Conservation (phyloP, 2,888 invertebrate species). For the Scaptomyza reducta region DNA sequence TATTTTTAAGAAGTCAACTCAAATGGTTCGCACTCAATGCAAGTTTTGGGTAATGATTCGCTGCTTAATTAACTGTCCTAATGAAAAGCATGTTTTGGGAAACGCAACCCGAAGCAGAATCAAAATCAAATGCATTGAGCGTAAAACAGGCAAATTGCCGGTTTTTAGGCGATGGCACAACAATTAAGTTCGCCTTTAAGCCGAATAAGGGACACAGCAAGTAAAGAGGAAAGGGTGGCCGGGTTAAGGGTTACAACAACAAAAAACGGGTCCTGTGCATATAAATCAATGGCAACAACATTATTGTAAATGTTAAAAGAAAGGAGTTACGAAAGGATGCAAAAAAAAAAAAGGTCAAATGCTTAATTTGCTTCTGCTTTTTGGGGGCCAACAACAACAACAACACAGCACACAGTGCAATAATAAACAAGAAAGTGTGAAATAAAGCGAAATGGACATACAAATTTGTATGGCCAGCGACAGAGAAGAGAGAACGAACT, state of each 20-base stretch:
- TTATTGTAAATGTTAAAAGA: conserved; percentile 60
- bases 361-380: conserved; percentile 62
- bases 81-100: conserved; percentile 62
- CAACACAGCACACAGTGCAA: conserved; percentile 57
- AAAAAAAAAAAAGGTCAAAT: conserved; percentile 67
- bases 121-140: conserved; percentile 23
- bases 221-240: conserved; percentile 11
- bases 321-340: background rate
- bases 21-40: conserved; percentile 56
- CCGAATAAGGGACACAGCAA: conserved; percentile 49
- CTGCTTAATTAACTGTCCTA: conserved; percentile 74
- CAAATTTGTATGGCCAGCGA: conserved; percentile 67
- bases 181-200: conserved; percentile 76
- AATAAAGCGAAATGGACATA: conserved; percentile 78
- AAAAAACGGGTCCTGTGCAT: conserved; percentile 46
- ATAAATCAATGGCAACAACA: conserved; percentile 81
- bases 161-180: conserved; percentile 66
- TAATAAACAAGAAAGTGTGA: conserved; percentile 79
- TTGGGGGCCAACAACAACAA: conserved; percentile 14
- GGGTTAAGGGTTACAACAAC: background rate
- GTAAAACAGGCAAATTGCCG: conserved; percentile 67
- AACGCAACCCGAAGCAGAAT: no score
- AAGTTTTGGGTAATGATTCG: conserved; percentile 63
- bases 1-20: background rate
- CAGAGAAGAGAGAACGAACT: conserved; percentile 33